A percentile compares a stretch with the other conserved stretches of the same genome.
These are phyloP conservation scores for Rhinopomastus cyanomelas DNA, from an alignment of 2,113 vertebrate species.

Conservation along the genomic window DNA sequence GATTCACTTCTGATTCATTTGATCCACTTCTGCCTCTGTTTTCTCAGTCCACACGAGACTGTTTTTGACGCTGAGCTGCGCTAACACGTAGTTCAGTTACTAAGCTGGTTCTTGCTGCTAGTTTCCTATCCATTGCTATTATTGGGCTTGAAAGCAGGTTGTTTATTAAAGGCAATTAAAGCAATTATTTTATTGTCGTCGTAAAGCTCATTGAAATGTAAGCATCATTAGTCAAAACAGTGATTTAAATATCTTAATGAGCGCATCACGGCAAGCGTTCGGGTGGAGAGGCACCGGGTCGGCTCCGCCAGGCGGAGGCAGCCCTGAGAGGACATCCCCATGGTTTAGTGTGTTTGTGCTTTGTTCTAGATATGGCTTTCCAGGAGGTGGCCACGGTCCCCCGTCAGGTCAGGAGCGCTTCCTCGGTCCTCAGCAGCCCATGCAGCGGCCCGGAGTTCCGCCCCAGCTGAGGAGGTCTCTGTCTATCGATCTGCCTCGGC, in stretches of 20 bases:
- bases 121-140: slow-evolving; percentile 13
- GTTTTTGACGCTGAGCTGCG: background rate
- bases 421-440: slow-evolving; percentile 75
- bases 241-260: slow-evolving; percentile 39
- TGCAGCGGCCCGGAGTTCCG: slow-evolving; percentile 75
- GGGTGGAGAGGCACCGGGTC: background rate
- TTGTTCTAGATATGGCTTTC: slow-evolving; percentile 81
- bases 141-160: slow-evolving; percentile 16
- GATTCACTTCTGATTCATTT: slow-evolving; percentile 11
- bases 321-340: background rate
- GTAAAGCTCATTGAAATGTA: slow-evolving; percentile 45
- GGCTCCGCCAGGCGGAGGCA: background rate
- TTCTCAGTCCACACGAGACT: background rate
- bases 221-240: slow-evolving; percentile 45
- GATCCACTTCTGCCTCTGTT: too few relatives aligned
- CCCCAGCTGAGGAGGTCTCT: slow-evolving; percentile 83
- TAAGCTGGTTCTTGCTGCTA: background rate
- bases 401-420: slow-evolving; percentile 83
- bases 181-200: slow-evolving; percentile 50
- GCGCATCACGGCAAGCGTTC: background rate
- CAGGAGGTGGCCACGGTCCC: slow-evolving; percentile 74
- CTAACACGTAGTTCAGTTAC: background rate
- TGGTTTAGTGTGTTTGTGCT: background rate
- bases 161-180: slow-evolving; percentile 59
- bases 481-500: slow-evolving; percentile 77